Base-by-base conservation (phyloP, 2,113 vertebrate species). In the Hippocampus barbouri region DNA sequence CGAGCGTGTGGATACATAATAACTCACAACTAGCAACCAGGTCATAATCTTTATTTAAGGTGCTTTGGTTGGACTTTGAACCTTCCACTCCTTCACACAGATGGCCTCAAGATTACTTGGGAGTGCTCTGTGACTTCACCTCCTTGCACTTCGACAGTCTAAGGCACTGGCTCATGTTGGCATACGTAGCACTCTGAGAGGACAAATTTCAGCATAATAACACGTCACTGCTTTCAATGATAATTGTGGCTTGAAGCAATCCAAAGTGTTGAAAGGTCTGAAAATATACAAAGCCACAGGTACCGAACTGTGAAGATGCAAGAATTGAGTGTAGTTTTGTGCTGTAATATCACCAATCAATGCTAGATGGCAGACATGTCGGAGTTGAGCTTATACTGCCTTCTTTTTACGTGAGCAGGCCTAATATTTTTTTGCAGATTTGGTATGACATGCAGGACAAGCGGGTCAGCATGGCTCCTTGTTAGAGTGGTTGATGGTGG, bases 61-160 rank as follows among this genome's bases (percentile, higher is more conserved):
- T 40, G 20, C 18, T 34, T 40, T 40, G 21, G 16, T 10, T 4
- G 6, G 38, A 77, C 83, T 86, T 84, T 83, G 85, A 77, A 73
- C 73, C 27, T 59, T 70, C 61, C 71, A 73, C 83, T 76, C 79
- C 78, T 78, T 79, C 0, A 23, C 47, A 30, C n/a, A n/a, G 20
- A 5, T 57, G 47, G 56, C 61, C 40, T 70, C 47, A 63, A 8
- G 0, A 70, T 73, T 41, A 11, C 62, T 61, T 79, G 68, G 68
- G 71, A 40, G 51, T 57, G 49, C 21, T 0, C 25, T 84, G 77
- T 80, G 2, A 43, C 75, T 68, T 69, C 71, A 8, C 75, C 70
- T 82, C 69, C 0, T 69, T 27, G 68, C 53, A 54, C 66, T 40
- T 41, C 1, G 20, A 15, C 43, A 53, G 8, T 11, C 15, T 68